These are phyloP conservation scores for Glyptemys insculpta DNA, from an alignment of 2,797 vertebrate species.

Conservation along the genomic window DNA sequence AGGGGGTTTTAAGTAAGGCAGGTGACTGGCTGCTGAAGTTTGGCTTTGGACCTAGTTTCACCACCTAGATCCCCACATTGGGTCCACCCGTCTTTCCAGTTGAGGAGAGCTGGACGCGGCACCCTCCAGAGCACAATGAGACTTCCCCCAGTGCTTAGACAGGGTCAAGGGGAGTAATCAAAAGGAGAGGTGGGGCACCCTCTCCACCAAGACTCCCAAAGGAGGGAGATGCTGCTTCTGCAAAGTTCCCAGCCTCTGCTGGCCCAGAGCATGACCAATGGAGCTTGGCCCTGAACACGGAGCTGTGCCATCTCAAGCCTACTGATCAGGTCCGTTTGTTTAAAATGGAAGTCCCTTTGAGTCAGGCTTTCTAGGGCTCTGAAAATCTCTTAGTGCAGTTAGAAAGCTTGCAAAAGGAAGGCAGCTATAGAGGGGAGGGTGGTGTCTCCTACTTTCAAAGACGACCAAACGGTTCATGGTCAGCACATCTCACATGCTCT, in stretches of 20 bases:
- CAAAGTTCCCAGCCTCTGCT: neutral
- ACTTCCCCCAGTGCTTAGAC: neutral
- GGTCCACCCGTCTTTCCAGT: neutral
- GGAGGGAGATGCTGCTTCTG: neutral
- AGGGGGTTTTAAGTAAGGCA: neutral
- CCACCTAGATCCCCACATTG: neutral
- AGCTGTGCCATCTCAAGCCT: neutral
- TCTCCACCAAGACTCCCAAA: neutral
- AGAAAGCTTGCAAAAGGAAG: neutral
- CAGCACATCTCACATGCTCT: fast-evolving
- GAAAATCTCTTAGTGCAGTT: neutral
- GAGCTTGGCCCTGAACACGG: neutral
- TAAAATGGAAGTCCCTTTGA: neutral
- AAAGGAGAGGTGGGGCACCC: neutral
- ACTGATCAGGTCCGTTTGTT: neutral
- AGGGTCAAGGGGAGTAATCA: neutral
- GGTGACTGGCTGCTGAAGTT: neutral
- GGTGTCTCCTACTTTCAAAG: neutral
- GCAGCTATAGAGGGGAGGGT: neutral
- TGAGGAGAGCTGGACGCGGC: neutral
- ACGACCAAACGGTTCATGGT: neutral
- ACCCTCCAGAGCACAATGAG: neutral
- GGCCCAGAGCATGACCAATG: neutral
- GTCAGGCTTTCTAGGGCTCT: neutral
- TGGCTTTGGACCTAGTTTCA: neutral